Base-by-base conservation (phyloP, 2,888 invertebrate species). In the Cerastis leucographa region DNA sequence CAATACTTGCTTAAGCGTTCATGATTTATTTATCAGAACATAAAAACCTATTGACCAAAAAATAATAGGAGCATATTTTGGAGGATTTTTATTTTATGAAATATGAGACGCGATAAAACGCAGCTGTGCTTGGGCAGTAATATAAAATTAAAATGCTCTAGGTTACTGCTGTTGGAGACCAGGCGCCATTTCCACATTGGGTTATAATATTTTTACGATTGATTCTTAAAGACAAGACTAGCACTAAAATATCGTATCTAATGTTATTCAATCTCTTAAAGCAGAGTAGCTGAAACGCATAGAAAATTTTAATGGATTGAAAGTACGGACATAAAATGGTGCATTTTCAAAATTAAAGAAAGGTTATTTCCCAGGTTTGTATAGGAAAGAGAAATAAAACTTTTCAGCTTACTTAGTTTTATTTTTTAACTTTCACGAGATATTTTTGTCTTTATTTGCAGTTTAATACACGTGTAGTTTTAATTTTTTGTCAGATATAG, bases 61-160 rank as follows among this genome's bases (percentile, higher is more conserved):
- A 56, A 62, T 62, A 61, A 66, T 72, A 35, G 35, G 35, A 51
- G 62, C 51, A 59, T 42, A 74, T 51, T 71, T 76, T 68, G 59
- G 40, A 44, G 56, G 54, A 68, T 42, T 35, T 74, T 72, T 40
- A 65, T 78, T 78, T 83, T 74, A 83, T 56, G 44, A 35, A 35
- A 54, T 74, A 75, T 54, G 75, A 74, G 70, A 40, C 12, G 67
- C 74, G 49, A 84, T 86, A 86, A 86, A 85, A 78, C 46, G 68
- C 84, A 76, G 76, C 81, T 85, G 84, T 68, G 68, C 81, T 86
- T 62, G 71, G 49, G 59, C 35, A 77, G 71, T 74, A 72, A 74
- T 72, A 74, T 85, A 62, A 81, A 72, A 74, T 84, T 77, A 86
- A 74, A 75, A 78, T 84, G 62, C 67, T 80, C 17, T 62, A 78